Percentiles rank a stretch among this genome's conserved stretches.
These are phyloP conservation scores for Rhinopomastus cyanomelas DNA, from an alignment of 2,113 vertebrate genomes.

Conservation along the genomic window DNA sequence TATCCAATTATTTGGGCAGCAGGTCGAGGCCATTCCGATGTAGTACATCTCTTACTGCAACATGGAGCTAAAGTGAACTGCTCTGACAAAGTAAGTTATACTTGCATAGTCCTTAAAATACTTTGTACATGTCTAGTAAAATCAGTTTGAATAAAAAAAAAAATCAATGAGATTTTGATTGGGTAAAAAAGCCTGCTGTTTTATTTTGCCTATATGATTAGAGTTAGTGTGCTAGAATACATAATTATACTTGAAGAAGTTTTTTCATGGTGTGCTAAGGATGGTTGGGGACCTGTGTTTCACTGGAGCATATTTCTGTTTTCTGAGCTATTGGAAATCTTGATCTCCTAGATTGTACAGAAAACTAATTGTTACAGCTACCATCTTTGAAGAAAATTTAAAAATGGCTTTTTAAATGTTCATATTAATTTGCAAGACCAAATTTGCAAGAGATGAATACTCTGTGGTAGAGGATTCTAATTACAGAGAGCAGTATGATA, in stretches of 20 bases:
- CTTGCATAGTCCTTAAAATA: neutral
- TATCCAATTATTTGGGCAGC: slow-evolving; percentile 99
- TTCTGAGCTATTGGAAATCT: neutral
- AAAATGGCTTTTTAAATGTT: neutral
- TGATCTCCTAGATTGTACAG: neutral
- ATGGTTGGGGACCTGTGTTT: neutral
- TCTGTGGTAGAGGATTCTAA: neutral
- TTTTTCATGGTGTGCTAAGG: neutral
- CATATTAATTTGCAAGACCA: neutral
- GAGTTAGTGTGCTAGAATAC: neutral
- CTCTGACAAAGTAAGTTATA: slow-evolving; percentile 90
- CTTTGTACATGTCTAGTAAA: neutral
- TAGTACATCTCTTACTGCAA: slow-evolving; percentile 88
- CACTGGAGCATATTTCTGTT: neutral
- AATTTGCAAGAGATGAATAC: too few relatives aligned
- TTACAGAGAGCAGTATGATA: neutral
- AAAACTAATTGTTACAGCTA: neutral
- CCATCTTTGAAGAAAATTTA: neutral
- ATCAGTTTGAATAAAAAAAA: neutral
- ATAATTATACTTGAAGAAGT: neutral
- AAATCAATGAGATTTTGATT: neutral
- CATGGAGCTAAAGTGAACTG: slow-evolving; percentile 97
- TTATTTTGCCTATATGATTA: neutral
- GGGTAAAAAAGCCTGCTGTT: neutral
- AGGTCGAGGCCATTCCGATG: slow-evolving; percentile 91